Evolutionary conservation across 2,113 vertebrate genomes (phyloP), one percentile per base, ranked within the genome.

Genomic region (Gadus macrocephalus): DNA sequence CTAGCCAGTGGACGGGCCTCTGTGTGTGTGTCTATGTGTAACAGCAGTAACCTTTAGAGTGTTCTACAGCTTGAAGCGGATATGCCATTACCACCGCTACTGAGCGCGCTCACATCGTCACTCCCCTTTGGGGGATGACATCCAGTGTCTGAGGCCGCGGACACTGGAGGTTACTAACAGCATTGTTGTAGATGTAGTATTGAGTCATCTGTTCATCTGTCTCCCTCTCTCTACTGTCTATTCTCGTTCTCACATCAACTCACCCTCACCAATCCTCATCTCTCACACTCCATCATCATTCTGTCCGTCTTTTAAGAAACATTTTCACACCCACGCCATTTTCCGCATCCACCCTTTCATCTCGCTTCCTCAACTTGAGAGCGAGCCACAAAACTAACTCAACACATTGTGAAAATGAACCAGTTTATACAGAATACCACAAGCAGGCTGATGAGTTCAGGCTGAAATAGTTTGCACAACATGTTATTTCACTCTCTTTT

Each of bases 401-500:
- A 66, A 53, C 19, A 53, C 12, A 53, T 4, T 20, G n/a, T 53
- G 5, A 16, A 5, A 22, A 15, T n/a, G 4, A 66, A 49, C 8
- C 19, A 66, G 59, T 22, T 66, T 2, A 55, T 15, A 12, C 0
- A 49, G 67, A 62, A 9, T 71, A 14, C 25, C 75, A 60, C 42
- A 14, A 12, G 42, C 42, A 49, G 56, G 2, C 63, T 55, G 28
- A 61, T 63, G 62, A 16, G 58, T 31, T 42, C 8, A 58, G 55
- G 62, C 67, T 83, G 19, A 15, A 31, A 71, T 72, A 49, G 68
- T 27, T 42, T 81, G 64, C 81, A 65, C 67, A 64, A 70, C 78
- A 27, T 88, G 86, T 87, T 87, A 80, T 89, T 89, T 90, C 86
- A 90, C 70, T 78, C 76, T 74, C 81, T 87, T 68, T 85, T 38